Percentiles rank a stretch among this genome's conserved stretches.
Evolutionary conservation across 2,113 vertebrate genomes (phyloP).

Genomic region (Pachycephala philippinensis): DNA sequence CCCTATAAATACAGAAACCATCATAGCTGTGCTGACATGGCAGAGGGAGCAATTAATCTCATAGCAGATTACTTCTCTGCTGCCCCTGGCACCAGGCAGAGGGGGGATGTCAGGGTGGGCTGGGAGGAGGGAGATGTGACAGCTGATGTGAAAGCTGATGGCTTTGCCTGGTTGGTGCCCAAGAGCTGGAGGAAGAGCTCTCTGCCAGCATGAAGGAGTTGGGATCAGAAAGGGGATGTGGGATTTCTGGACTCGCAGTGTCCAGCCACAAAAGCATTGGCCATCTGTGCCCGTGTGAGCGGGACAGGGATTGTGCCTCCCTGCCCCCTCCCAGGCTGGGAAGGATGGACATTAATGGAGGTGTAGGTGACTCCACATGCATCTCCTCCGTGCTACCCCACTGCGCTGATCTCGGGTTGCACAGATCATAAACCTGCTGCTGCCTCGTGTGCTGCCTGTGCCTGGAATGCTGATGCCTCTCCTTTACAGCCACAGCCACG

Average conservation of each 20-base stretch:
- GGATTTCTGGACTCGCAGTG: background rate
- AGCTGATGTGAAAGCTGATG: background rate
- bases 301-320: background rate
- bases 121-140: background rate
- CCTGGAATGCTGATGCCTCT: conserved; percentile 13
- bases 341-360: background rate
- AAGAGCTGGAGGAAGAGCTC: background rate
- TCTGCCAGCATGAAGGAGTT: background rate
- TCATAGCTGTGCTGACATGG: background rate
- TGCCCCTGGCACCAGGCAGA: background rate
- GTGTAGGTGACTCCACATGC: background rate
- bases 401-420: conserved; percentile 19
- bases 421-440: conserved; percentile 40
- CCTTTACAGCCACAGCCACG: background rate
- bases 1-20: background rate
- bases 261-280: background rate
- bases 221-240: background rate
- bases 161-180: background rate
- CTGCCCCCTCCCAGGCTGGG: background rate
- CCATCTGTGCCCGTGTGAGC: background rate
- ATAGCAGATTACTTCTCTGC: background rate
- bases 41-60: background rate
- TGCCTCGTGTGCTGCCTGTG: background rate
- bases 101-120: background rate
- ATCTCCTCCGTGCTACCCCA: background rate